A percentile compares a stretch with the other conserved stretches of the same genome.
Evolutionary conservation across 2,888 invertebrate species (phyloP).

Genomic region (Machimus rusticus): DNA sequence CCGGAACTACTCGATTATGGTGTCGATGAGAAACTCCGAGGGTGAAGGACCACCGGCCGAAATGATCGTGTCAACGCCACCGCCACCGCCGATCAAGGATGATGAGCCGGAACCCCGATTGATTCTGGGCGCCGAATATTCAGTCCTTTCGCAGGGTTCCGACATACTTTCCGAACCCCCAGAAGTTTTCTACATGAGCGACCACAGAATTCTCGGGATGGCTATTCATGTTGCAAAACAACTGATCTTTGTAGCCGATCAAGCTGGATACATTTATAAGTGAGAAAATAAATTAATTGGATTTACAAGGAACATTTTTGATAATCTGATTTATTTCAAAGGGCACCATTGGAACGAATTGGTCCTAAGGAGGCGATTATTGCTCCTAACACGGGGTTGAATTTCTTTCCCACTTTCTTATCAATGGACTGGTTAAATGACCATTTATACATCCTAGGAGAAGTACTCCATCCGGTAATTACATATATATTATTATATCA

Average conservation of each 20-base stretch:
- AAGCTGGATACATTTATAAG: constrained; percentile 70
- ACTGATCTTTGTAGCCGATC: constrained; percentile 80
- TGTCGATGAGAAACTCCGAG: constrained; percentile 80
- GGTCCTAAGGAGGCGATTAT: constrained; percentile 62
- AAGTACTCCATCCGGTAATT: constrained; percentile 67
- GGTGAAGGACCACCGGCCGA: constrained; percentile 80
- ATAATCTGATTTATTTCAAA: constrained; percentile 1
- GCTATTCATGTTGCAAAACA: constrained; percentile 78
- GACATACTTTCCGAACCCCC: constrained; percentile 49
- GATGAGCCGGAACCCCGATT: constrained; percentile 57
- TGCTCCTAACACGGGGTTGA: constrained; percentile 66
- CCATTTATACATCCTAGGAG: constrained; percentile 82
- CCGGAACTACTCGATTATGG: constrained; percentile 77
- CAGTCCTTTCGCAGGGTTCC: constrained; percentile 72
- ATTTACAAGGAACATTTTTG: constrained; percentile 37
- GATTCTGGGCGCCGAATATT: constrained; percentile 74
- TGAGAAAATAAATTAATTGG: constrained; percentile 49
- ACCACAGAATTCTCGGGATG: constrained; percentile 68
- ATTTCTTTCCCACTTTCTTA: constrained; percentile 73
- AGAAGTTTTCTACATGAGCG: constrained; percentile 54
- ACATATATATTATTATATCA: neutral
- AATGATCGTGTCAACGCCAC: constrained; percentile 72
- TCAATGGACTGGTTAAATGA: constrained; percentile 91
- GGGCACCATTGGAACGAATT: constrained; percentile 55
- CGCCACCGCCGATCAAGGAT: constrained; percentile 52